Evolutionary conservation across 2,113 vertebrate genomes (phyloP).

Genomic region (Peromyscus maniculatus): DNA sequence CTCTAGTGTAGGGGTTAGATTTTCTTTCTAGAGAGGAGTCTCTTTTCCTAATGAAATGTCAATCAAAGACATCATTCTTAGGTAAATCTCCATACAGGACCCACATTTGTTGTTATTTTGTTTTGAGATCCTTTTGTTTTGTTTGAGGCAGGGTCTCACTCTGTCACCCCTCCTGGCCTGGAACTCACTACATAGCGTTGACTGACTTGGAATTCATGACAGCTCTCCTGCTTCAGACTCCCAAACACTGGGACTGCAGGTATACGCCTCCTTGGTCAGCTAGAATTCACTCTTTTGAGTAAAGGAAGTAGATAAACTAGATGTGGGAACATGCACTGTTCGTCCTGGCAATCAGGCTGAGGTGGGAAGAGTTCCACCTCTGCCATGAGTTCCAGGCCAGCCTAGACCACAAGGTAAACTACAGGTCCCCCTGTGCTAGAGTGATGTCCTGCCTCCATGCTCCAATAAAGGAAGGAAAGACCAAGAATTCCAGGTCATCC

Average conservation of each 20-base stretch:
- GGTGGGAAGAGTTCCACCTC: not conserved
- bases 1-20: not conserved
- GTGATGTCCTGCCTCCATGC: not conserved
- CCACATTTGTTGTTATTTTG: not conserved
- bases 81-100: not conserved
- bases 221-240: not conserved
- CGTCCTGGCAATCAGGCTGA: not conserved
- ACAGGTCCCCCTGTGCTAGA: not conserved
- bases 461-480: not conserved
- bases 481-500: not conserved
- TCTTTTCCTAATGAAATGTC: not conserved
- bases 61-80: not conserved
- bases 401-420: not conserved
- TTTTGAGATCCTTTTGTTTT: not conserved
- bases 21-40: constrained; percentile 7
- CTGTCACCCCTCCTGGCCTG: not conserved
- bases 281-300: not conserved
- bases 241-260: not conserved
- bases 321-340: not conserved
- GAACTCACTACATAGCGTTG: not conserved
- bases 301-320: not conserved
- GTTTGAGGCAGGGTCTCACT: not conserved
- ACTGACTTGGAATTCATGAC: not conserved
- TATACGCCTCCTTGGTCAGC: not conserved
- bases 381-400: not conserved